Evolutionary conservation across 2,113 vertebrate genomes (phyloP).

Genomic region (Charina bottae): DNA sequence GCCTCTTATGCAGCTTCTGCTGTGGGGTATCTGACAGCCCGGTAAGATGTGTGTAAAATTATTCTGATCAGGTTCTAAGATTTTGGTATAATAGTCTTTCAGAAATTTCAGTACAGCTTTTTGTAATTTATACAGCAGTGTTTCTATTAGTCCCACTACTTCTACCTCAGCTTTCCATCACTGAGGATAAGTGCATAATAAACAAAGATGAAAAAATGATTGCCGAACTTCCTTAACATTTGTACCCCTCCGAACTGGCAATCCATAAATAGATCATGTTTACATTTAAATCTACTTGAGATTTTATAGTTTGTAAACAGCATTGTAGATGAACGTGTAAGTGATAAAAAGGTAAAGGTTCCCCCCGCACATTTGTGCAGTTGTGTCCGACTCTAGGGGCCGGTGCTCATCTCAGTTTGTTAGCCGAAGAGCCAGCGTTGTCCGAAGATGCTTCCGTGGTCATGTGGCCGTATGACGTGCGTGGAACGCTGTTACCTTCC

Average conservation of each 20-base stretch:
- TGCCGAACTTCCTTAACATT: not conserved
- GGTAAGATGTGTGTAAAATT: constrained; percentile 71
- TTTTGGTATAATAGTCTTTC: not conserved
- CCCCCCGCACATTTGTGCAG: too few relatives aligned
- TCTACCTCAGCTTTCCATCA: not conserved
- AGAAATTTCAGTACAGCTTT: not conserved
- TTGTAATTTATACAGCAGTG: not conserved
- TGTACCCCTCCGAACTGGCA: not conserved
- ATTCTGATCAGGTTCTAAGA: not conserved
- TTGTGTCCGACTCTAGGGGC: too few relatives aligned
- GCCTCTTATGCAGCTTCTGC: constrained; percentile 96
- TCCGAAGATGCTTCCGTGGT: too few relatives aligned
- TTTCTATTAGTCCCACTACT: too few relatives aligned
- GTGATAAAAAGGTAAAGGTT: too few relatives aligned
- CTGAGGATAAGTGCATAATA: not conserved
- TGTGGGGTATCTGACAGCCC: constrained; percentile 91
- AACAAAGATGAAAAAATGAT: not conserved
- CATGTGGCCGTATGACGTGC: too few relatives aligned
- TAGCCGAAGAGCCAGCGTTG: too few relatives aligned
- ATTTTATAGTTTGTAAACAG: not conserved
- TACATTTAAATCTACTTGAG: not conserved
- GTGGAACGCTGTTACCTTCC: too few relatives aligned
- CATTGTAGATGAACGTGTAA: not conserved
- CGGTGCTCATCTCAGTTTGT: too few relatives aligned
- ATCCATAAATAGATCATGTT: not conserved